Base-by-base conservation (phyloP, 2,888 invertebrate species). In the Epiblema foenella region DNA sequence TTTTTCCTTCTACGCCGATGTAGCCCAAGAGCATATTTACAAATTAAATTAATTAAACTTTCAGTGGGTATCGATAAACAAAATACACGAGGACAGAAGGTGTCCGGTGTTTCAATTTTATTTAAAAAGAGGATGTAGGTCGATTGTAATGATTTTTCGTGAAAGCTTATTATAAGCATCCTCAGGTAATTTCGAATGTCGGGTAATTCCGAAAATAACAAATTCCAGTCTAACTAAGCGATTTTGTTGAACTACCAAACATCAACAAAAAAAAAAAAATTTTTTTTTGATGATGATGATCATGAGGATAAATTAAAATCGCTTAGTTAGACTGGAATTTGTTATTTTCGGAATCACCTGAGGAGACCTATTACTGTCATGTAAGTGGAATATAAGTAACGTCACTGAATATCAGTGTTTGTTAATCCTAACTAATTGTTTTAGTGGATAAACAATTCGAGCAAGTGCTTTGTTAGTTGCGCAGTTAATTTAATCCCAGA, bases 21-120 rank as follows among this genome's bases (percentile, higher is more conserved):
- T 67, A 71, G 62, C 62, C 29, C 71, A 68, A 62, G 62, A 71
- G 17, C 71, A 68, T 68, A 59, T 72, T 72, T 58, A 72, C 72
- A 63, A 58, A 63, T 72, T 66, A 54, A 60, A 59, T 60, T 66
- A 70, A 70, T 66, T 70, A 66, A 65, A 56, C 49, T 58, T 70
- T 66, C 56, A 54, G 64, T n/a, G n/a, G n/a, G n/a, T 39, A n/a
- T 63, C 15, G 12, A 51, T 15, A 64, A 64, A 69, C 52, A 56
- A 57, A 60, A 46, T 1, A 54, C 15, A 11, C 24, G 20, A 20
- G 20, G 37, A 24, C 15, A 42, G 12, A 39, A 33, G 18, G 15
- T 56, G 33, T 33, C 46, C 33, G 20, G 17, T 24, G 17, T 63
- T 20, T 37, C 17, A 17, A 37, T 58, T 57, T 29, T 1, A 10